Evolutionary conservation across 2,797 vertebrate genomes (phyloP), one percentile per base, ranked within the genome.

Genomic region (Eulemur rubriventer): DNA sequence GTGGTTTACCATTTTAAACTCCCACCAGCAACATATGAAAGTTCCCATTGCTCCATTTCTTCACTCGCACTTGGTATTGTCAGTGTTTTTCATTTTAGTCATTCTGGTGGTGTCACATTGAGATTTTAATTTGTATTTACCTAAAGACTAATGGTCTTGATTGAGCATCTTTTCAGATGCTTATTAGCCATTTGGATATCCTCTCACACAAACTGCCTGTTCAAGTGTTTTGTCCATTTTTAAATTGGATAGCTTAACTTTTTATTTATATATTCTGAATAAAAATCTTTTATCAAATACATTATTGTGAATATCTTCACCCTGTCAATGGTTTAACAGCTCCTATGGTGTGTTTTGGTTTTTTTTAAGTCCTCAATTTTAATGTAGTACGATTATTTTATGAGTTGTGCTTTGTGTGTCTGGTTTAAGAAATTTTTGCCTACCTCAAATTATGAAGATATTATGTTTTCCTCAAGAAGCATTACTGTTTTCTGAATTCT

Each of bases 311-410:
- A 48, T 46, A 50, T 50, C 57, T 86, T 96, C 43, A 55, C 22
- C 8, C 50, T 26, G 17, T 52, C 67, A 61, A 24, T 28, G 28
- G 35, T 61, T 73, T 91, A 70, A 76, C 28, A n/a, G 80, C 61
- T 52, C 33, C 67, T 30, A 67, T 24, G 16, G 26, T 46, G 1
- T 28, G 30, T 84, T 92, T 63, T 52, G 13, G 80, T 92, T 84
- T 95, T 85, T 95, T 88, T 28, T 17, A 95, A 63, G 14, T 57
- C 28, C 55, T 96, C 33, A 26, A 30, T 70, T 93, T 61, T 48
- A 80, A 87, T 6, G 0, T 10, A 55, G 61, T 12, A 65, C 11
- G 50, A 30, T 69, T 82, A 13, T 79, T 85, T 63, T 69, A 46
- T 43, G 28, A 52, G 67, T 55, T 76, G 30, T 43, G 30, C n/a